These are phyloP conservation scores for Nannospalax galili DNA, from an alignment of 2,113 vertebrate genomes.

Conservation along the genomic window DNA sequence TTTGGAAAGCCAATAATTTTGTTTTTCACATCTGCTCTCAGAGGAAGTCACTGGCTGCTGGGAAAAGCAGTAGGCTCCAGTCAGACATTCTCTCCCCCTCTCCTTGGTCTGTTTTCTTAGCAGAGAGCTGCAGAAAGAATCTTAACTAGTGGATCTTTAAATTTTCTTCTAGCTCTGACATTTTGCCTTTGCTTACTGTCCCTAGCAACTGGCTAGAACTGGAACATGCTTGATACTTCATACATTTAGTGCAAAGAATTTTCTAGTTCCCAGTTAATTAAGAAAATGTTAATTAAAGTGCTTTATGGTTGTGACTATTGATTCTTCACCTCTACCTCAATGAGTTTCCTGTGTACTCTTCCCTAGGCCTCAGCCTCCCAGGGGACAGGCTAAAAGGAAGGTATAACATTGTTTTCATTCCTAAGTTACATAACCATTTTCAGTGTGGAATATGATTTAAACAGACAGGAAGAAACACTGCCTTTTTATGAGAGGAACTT, in stretches of 20 bases:
- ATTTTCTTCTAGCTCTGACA: slow-evolving; percentile 8
- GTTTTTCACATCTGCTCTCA: background rate
- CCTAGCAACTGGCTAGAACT: background rate
- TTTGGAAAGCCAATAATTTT: background rate
- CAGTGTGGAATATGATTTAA: slow-evolving; percentile 65
- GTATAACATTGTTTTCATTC: slow-evolving; percentile 60
- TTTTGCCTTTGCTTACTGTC: background rate
- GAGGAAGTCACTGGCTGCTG: slow-evolving; percentile 1
- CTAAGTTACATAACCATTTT: slow-evolving; percentile 66
- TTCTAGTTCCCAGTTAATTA: slow-evolving; percentile 60
- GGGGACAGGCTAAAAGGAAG: slow-evolving; percentile 13
- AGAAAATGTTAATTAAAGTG: slow-evolving; percentile 49
- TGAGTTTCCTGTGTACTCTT: background rate
- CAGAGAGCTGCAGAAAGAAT: background rate
- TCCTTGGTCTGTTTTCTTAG: background rate
- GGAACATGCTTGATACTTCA: slow-evolving; percentile 17
- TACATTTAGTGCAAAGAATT: slow-evolving; percentile 40
- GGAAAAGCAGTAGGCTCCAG: background rate
- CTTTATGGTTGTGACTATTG: slow-evolving; percentile 6
- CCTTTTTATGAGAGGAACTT: slow-evolving; percentile 63
- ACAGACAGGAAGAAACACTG: slow-evolving; percentile 67
- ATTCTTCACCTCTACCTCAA: background rate
- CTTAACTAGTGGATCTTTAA: background rate
- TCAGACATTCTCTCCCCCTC: background rate
- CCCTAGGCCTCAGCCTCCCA: background rate